Conservation (phyloP, 1,140 invertebrate genomes). For the Xylocopa sonorina region DNA sequence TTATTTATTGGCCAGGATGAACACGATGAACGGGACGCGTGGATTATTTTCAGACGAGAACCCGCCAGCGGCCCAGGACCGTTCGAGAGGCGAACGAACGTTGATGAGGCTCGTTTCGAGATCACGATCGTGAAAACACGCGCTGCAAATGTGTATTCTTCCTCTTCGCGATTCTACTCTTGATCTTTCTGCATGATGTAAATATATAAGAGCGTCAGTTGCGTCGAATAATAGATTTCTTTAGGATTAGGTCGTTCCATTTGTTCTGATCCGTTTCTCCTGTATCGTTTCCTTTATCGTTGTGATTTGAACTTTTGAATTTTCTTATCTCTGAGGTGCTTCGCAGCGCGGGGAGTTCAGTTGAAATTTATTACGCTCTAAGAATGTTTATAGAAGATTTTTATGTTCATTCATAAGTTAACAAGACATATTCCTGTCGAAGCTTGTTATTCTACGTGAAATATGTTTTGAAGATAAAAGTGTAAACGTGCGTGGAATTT, state of each 20-base stretch:
- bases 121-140: not conserved
- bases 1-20: constrained; percentile 25
- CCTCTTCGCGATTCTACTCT: too few relatives aligned
- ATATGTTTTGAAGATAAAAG: not conserved
- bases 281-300: not conserved
- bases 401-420: not conserved
- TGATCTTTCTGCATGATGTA: too few relatives aligned
- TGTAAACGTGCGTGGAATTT: not conserved
- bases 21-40: not conserved
- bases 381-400: not conserved
- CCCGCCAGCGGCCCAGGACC: too few relatives aligned
- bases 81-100: not conserved
- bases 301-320: too few relatives aligned
- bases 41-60: constrained; percentile 26
- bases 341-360: not conserved
- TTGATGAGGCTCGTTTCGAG: not conserved
- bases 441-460: not conserved
- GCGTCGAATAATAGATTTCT: too few relatives aligned
- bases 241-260: too few relatives aligned
- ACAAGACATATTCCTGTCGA: not conserved
- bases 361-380: not conserved
- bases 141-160: too few relatives aligned
- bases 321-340: not conserved
- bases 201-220: too few relatives aligned
- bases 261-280: too few relatives aligned